Evolutionary conservation across 2,888 invertebrate genomes (phyloP).

Genomic region (Amaurobius ferox): DNA sequence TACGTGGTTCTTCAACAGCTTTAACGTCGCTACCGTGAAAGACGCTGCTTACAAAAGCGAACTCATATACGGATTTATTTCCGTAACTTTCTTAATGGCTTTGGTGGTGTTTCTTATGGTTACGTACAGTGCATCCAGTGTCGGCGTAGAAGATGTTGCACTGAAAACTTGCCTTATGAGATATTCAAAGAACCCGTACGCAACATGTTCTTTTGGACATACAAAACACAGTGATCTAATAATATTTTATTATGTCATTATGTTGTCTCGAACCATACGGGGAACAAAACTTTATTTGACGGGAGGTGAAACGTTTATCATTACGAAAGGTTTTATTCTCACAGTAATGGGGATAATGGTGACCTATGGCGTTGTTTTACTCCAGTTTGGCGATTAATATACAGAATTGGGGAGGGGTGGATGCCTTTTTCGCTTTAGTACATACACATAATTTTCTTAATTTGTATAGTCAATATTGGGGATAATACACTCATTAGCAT

Average conservation of each 20-base stretch:
- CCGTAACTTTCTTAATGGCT: conserved; percentile 14
- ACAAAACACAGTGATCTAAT: not conserved
- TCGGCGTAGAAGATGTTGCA: not conserved
- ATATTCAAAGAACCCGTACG: not conserved
- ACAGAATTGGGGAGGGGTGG: too few species aligned
- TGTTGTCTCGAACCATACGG: not conserved
- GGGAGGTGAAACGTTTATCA: conserved; percentile 25
- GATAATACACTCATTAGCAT: too few species aligned
- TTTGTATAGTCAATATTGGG: too few species aligned
- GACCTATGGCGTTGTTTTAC: conserved; percentile 28
- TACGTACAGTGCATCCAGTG: conserved; percentile 7
- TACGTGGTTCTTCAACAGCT: conserved; percentile 34
- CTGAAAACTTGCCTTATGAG: not conserved
- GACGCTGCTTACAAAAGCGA: conserved; percentile 6
- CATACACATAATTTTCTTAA: too few species aligned
- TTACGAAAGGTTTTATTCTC: conserved; percentile 13
- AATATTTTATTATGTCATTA: not conserved
- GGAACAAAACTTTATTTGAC: conserved; percentile 25
- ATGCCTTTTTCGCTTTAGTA: too few species aligned
- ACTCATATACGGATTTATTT: not conserved
- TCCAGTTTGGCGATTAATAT: conserved; percentile 4
- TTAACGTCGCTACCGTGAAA: conserved; percentile 13
- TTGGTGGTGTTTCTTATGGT: conserved; percentile 13
- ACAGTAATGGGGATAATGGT: conserved; percentile 2
- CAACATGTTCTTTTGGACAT: too few species aligned